Evolutionary conservation across 2,113 vertebrate genomes (phyloP).

Genomic region (Indicator indicator): DNA sequence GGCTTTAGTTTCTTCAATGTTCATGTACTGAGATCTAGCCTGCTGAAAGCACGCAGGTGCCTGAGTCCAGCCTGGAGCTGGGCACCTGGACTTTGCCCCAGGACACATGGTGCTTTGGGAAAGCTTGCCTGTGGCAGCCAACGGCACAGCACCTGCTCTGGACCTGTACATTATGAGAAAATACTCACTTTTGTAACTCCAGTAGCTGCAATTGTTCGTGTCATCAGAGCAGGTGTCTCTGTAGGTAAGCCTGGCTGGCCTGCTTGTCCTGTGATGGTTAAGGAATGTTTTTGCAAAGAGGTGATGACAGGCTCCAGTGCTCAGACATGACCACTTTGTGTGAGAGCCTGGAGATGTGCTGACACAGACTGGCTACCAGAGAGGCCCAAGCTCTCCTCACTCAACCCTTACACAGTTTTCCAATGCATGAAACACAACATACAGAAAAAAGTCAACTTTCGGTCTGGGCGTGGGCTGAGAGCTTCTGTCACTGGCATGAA

Average conservation of each 20-base stretch:
- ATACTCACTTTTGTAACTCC: background rate
- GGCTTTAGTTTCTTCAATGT: background rate
- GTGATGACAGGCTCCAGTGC: background rate
- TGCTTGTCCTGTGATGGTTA: background rate
- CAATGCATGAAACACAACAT: background rate
- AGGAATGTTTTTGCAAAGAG: background rate
- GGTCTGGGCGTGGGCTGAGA: background rate
- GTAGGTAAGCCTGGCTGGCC: background rate
- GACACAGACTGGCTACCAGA: background rate
- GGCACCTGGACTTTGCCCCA: background rate
- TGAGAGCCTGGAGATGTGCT: background rate
- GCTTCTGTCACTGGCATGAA: background rate
- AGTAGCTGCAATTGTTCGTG: background rate
- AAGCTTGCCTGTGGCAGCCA: background rate
- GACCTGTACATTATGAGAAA: background rate
- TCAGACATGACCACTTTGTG: background rate
- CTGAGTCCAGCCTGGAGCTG: background rate
- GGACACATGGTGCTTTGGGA: background rate
- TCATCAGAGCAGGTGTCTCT: background rate
- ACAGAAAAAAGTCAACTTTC: background rate
- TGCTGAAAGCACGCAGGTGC: background rate
- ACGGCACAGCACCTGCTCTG: background rate
- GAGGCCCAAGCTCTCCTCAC: background rate
- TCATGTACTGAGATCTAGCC: background rate
- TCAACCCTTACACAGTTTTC: background rate